Conservation (phyloP, 92 coral and sea anemone genomes). For the Zoanthus solanderi region DNA sequence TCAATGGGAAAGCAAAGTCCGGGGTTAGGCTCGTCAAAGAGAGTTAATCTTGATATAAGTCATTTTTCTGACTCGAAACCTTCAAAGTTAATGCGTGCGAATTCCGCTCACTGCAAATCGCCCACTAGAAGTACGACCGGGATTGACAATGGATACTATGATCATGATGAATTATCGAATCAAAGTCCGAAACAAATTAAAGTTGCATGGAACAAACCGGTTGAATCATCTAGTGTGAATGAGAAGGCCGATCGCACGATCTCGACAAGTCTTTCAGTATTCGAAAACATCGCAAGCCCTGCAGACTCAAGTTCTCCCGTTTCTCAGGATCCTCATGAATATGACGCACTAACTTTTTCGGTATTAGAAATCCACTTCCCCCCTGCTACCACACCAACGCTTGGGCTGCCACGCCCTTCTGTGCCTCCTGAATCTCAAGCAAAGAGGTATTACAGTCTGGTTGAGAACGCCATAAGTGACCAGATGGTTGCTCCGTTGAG, state of each 20-base stretch:
- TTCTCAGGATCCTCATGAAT: constrained; percentile 56
- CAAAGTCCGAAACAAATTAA: constrained; percentile 73
- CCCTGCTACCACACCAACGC: constrained; percentile 89
- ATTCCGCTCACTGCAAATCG: constrained; percentile 71
- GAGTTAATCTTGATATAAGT: constrained; percentile 69
- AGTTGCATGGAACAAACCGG: constrained; percentile 74
- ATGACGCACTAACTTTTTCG: constrained; percentile 81
- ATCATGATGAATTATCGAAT: constrained; percentile 42
- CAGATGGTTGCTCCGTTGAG: constrained; percentile 90
- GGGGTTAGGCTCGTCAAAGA: constrained; percentile 61
- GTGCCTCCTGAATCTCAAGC: constrained; percentile 79
- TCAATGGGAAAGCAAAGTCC: constrained; percentile 47
- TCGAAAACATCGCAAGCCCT: constrained; percentile 27
- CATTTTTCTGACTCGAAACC: constrained; percentile 72
- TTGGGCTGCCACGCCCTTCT: constrained; percentile 88
- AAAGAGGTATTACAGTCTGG: constrained; percentile 79
- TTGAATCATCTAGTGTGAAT: constrained; percentile 15
- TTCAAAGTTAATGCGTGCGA: constrained; percentile 67
- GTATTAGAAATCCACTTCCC: constrained; percentile 83
- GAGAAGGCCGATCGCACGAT: constrained; percentile 57
- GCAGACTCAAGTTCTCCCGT: constrained; percentile 8
- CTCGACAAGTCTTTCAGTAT: constrained; percentile 56
- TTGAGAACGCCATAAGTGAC: constrained; percentile 75
- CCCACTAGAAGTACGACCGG: constrained; percentile 43
- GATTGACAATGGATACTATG: constrained; percentile 63